These are phyloP conservation scores for Arctocebus calabarensis DNA, from an alignment of 2,797 vertebrate species.

Conservation along the genomic window DNA sequence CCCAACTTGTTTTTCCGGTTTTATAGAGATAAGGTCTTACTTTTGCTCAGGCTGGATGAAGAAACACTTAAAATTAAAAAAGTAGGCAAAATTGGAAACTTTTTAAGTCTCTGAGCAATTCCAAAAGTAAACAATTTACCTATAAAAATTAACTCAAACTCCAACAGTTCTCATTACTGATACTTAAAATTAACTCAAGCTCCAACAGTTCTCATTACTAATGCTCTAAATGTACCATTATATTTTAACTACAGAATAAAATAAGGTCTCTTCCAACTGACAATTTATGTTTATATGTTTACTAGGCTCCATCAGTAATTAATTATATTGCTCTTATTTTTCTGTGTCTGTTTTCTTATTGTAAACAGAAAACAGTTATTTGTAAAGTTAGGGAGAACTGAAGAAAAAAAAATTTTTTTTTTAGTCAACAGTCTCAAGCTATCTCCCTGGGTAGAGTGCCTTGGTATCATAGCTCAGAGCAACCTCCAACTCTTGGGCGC, in stretches of 20 bases:
- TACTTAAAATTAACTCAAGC: slow-evolving; percentile 6
- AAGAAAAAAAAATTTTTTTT: neutral
- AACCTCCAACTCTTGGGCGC: no score
- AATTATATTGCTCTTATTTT: neutral
- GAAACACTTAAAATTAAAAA: slow-evolving; percentile 37
- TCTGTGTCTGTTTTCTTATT: slow-evolving; percentile 29
- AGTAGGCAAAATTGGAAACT: neutral
- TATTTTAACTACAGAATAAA: slow-evolving; percentile 38
- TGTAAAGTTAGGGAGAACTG: neutral
- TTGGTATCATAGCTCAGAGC: no score
- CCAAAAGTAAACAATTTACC: slow-evolving; percentile 42
- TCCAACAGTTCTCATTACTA: neutral
- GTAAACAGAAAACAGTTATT: no score
- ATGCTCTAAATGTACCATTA: neutral
- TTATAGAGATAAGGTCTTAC: no score
- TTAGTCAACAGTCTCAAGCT: no score
- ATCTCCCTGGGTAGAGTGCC: no score
- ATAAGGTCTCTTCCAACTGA: neutral
- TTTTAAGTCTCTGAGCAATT: slow-evolving; percentile 59
- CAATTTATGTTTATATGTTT: slow-evolving; percentile 36
- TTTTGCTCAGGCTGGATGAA: neutral
- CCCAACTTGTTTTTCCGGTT: no score
- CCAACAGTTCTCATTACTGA: slow-evolving; percentile 6
- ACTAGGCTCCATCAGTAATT: neutral
- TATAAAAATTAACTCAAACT: slow-evolving; percentile 36